A percentile compares a stretch with the other conserved stretches of the same genome.
These are phyloP conservation scores for Alaudala cheleensis DNA, from an alignment of 2,113 vertebrate species.

Conservation along the genomic window DNA sequence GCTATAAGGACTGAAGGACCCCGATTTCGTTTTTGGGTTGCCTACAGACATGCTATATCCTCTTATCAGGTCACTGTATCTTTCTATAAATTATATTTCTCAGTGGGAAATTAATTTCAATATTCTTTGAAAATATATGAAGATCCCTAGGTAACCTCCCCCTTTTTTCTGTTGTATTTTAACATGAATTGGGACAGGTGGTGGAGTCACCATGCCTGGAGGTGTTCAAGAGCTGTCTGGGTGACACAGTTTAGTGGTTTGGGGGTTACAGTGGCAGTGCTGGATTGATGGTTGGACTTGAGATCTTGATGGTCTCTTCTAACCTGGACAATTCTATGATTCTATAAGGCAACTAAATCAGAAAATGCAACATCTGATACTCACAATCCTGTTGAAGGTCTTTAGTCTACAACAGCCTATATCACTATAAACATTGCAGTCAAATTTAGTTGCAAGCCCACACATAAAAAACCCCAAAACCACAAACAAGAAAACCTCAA, in stretches of 20 bases:
- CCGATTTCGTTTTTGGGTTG: neutral
- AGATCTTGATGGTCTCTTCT: neutral
- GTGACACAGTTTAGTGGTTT: neutral
- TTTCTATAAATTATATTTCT: neutral
- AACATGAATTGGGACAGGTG: neutral
- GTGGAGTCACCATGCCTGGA: too few species aligned
- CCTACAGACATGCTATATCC: neutral
- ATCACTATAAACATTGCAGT: neutral
- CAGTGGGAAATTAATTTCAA: neutral
- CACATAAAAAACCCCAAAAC: neutral
- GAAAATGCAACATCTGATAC: neutral
- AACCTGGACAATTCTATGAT: neutral
- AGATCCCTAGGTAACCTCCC: neutral
- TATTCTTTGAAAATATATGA: neutral
- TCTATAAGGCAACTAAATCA: neutral
- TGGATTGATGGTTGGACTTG: neutral
- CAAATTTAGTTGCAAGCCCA: neutral
- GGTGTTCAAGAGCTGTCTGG: neutral
- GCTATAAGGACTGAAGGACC: neutral
- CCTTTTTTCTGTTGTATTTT: neutral
- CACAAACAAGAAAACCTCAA: neutral
- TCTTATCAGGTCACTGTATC: neutral
- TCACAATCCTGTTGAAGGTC: neutral
- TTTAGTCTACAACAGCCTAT: neutral
- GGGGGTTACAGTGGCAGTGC: neutral